phyloP scores from a whole-genome alignment of 2,888 invertebrate species.

The Capitulum mitella region DNA sequence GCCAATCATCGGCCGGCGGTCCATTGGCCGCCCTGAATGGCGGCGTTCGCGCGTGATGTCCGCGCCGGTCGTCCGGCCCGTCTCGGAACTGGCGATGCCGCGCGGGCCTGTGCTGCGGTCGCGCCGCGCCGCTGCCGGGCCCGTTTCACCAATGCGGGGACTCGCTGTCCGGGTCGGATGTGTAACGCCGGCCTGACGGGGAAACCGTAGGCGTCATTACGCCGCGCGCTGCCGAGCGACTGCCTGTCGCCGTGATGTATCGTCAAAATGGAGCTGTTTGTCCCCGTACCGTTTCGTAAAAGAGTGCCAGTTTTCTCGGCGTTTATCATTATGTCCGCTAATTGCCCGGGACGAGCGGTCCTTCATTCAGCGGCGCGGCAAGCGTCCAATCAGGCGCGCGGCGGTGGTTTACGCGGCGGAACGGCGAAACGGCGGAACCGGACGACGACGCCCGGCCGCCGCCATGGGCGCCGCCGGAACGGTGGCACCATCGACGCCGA shows the following conservation, averaged over 20 bases:
- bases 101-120: background rate
- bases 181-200: no score
- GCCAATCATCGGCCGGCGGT: no score
- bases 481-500: no score
- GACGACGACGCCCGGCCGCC: no score
- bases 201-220: background rate
- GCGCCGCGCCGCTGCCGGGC: background rate
- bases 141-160: background rate
- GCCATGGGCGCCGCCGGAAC: background rate
- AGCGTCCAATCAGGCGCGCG: background rate
- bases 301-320: constrained; percentile 54
- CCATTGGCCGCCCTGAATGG: no score
- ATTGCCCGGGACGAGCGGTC: constrained; percentile 67
- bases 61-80: no score
- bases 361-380: background rate
- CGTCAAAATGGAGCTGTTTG: constrained; percentile 26
- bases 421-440: no score
- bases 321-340: constrained; percentile 92
- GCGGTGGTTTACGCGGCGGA: no score
- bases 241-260: background rate
- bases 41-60: no score
- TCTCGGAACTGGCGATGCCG: no score
- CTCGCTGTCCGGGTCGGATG: no score
- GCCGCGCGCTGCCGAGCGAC: background rate
- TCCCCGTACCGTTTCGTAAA: constrained; percentile 31